Base-by-base conservation (phyloP, 2,888 invertebrate species). In the Cerastis rubricosa region DNA sequence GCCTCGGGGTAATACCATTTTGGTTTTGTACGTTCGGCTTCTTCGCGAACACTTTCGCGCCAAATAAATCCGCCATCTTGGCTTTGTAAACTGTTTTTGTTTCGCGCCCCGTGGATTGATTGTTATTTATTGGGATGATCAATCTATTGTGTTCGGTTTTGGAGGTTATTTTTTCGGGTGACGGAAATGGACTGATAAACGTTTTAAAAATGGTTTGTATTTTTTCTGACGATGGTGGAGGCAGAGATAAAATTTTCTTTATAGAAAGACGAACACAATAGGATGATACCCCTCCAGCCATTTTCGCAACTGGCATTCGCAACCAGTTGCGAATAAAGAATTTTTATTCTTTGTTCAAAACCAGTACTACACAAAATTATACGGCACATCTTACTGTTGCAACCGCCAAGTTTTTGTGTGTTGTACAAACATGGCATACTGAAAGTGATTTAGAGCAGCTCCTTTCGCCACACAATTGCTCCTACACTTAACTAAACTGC, bases 21-120 rank as follows among this genome's bases (percentile, higher is more conserved):
- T 94, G 92, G 93, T 94, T 94, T 86, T 93, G 91, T 92, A 90
- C 89, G 90, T 47, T 88, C 89, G 88, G 93, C 92, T 92, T 93
- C 92, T 94, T 93, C 89, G 85, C 90, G 89, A 91, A 91, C 90
- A 91, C 93, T 94, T 94, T 94, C 93, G 93, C 94, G 94, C 94
- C 92, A 94, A 95, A 96, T 96, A 95, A 96, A 96, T 94, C 92
- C 90, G 90, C 92, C 93, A 94, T 94, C 93, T 92, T 96, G 94
- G 93, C 91, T 92, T 92, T 94, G 92, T 93, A 94, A 89, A 96
- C 94, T 93, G 93, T 91, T 93, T 93, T 93, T 94, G 93, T 95
- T 94, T 95, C 94, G 92, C 90, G 85, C 80, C 87, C 78, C 88
- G 75, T 90, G 91, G 93, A 94, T 94, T 93, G 94, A 94, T 94